These are phyloP conservation scores for Charadrius vociferus DNA, from an alignment of 2,113 vertebrate genomes.

Conservation along the genomic window DNA sequence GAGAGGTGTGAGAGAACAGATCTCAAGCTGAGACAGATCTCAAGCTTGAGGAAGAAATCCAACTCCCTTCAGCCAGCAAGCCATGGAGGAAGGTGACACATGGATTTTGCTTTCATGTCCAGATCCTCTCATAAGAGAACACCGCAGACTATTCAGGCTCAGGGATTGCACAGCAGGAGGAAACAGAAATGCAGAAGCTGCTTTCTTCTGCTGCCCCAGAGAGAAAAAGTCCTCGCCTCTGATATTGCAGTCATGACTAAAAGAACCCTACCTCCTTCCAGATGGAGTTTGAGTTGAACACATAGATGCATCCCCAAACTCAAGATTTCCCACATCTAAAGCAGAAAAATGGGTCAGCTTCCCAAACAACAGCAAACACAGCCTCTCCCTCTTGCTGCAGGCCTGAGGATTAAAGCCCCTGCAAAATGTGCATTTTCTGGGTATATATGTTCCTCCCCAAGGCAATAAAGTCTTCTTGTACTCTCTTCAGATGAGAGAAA, in stretches of 20 bases:
- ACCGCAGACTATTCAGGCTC: rapidly evolving
- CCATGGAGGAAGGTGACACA: neutral
- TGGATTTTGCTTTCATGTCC: neutral
- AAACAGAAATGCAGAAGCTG: neutral
- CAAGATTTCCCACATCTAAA: neutral
- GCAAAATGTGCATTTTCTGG: neutral
- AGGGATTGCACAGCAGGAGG: neutral
- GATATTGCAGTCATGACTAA: rapidly evolving
- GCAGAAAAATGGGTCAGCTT: neutral
- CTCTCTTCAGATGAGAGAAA: neutral
- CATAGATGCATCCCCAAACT: neutral
- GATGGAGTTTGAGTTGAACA: neutral
- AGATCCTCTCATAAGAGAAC: neutral
- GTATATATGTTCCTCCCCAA: neutral
- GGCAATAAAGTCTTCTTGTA: neutral
- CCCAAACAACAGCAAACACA: neutral
- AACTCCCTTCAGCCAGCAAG: neutral
- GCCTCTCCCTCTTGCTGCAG: neutral
- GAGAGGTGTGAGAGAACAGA: neutral
- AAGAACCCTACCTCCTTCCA: neutral
- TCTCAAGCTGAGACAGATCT: neutral
- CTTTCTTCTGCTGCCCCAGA: neutral
- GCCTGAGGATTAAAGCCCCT: neutral
- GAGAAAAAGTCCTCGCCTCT: neutral
- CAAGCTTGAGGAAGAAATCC: neutral